A percentile compares a stretch with the other conserved stretches of the same genome.
Evolutionary conservation across 2,797 vertebrate genomes (phyloP).

Genomic region (Manis javanica): DNA sequence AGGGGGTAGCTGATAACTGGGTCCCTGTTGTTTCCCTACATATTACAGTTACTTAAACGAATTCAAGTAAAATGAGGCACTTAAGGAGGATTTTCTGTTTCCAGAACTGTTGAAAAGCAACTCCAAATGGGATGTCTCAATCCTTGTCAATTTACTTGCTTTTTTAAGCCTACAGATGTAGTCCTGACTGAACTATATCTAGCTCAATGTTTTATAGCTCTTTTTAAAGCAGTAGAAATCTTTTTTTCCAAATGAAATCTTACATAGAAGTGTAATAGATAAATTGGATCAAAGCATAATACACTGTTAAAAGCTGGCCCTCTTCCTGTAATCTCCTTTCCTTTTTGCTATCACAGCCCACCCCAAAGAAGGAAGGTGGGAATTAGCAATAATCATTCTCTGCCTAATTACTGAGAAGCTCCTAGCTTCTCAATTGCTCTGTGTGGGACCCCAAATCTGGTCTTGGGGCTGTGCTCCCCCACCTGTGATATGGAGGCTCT

Average conservation of each 20-base stretch:
- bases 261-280: neutral
- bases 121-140: neutral
- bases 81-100: neutral
- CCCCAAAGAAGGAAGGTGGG: neutral
- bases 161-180: neutral
- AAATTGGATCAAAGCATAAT: constrained; percentile 24
- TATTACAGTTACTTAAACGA: neutral
- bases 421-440: neutral
- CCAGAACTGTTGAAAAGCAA: neutral
- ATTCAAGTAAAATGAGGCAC: neutral
- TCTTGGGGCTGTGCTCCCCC: neutral
- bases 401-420: neutral
- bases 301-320: neutral
- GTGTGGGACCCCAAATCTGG: neutral
- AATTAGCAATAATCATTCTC: neutral
- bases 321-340: neutral
- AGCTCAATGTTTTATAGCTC: neutral
- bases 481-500: neutral
- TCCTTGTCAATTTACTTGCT: neutral
- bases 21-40: neutral
- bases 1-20: neutral
- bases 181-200: neutral
- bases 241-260: neutral
- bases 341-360: neutral
- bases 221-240: neutral